Evolutionary conservation across 2,113 vertebrate species (phyloP).

Genomic region (Actinemys pallida): DNA sequence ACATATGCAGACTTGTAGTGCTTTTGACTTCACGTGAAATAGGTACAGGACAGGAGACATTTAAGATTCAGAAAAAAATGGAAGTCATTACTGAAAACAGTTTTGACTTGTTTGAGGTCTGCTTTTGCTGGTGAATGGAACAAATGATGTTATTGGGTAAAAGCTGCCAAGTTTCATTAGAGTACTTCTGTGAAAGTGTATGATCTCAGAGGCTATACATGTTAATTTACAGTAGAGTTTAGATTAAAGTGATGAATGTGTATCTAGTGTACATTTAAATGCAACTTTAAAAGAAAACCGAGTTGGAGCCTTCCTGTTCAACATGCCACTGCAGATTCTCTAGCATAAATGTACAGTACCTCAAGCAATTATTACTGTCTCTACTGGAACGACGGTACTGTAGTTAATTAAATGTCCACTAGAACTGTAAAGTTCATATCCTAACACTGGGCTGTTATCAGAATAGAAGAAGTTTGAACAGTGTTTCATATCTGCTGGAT

Average conservation of each 20-base stretch:
- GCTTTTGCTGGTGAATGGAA: slow-evolving; percentile 83
- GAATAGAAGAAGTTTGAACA: slow-evolving; percentile 43
- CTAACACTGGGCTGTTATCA: slow-evolving; percentile 29
- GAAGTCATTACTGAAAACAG: slow-evolving; percentile 66
- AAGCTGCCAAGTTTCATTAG: slow-evolving; percentile 87
- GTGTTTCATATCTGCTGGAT: slow-evolving; percentile 45
- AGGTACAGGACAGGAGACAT: slow-evolving; percentile 23
- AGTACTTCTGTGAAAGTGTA: slow-evolving; percentile 79
- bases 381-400: background rate
- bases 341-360: background rate
- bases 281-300: slow-evolving; percentile 67
- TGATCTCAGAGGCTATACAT: slow-evolving; percentile 87
- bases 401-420: slow-evolving; percentile 56
- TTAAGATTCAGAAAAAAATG: slow-evolving; percentile 62
- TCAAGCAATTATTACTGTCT: background rate
- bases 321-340: slow-evolving; percentile 50
- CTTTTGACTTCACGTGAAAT: slow-evolving; percentile 37
- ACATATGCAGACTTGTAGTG: slow-evolving; percentile 8
- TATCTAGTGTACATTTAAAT: slow-evolving; percentile 68
- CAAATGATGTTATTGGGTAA: slow-evolving; percentile 81
- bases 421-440: slow-evolving; percentile 11
- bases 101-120: slow-evolving; percentile 74
- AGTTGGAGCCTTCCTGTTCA: slow-evolving; percentile 35
- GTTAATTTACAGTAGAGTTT: slow-evolving; percentile 74
- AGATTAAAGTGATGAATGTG: slow-evolving; percentile 74